These are phyloP conservation scores for Melanotus villosus DNA, from an alignment of 2,888 invertebrate species.

Conservation along the genomic window DNA sequence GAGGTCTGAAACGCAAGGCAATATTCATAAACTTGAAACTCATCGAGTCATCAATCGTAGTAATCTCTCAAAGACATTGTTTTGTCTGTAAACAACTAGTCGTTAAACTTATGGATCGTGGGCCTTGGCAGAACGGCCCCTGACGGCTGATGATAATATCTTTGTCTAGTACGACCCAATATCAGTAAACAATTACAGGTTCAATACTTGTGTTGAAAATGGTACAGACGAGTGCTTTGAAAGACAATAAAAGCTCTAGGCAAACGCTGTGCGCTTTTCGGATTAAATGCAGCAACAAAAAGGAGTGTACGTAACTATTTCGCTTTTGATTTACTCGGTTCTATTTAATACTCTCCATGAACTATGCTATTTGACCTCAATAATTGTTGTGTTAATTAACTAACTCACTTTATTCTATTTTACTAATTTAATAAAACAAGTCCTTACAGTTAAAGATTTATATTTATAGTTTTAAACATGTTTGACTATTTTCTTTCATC, in stretches of 20 bases:
- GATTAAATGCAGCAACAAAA: too few species aligned
- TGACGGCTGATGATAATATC: slow-evolving; percentile 8
- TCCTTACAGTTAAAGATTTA: too few species aligned
- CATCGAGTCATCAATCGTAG: slow-evolving; percentile 25
- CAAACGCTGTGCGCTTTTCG: not conserved
- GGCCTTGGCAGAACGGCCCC: not conserved
- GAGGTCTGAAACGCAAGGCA: slow-evolving; percentile 9
- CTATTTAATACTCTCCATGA: too few species aligned
- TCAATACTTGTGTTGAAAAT: not conserved
- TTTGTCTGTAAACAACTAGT: slow-evolving; percentile 20
- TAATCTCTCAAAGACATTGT: slow-evolving; percentile 23
- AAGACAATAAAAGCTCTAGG: not conserved
- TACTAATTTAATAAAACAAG: too few species aligned
- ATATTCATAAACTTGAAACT: slow-evolving; percentile 26
- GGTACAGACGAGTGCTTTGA: not conserved
- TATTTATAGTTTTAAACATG: too few species aligned
- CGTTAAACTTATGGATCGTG: slow-evolving; percentile 23
- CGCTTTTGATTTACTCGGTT: too few species aligned
- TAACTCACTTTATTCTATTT: too few species aligned
- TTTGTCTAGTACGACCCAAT: slow-evolving; percentile 3
- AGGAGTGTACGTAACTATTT: too few species aligned
- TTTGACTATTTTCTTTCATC: too few species aligned
- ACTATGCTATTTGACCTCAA: too few species aligned
- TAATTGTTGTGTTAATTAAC: too few species aligned
- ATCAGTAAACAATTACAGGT: slow-evolving; percentile 3